These are phyloP conservation scores for Thalassophryne amazonica DNA, from an alignment of 2,797 vertebrate species.

Conservation along the genomic window DNA sequence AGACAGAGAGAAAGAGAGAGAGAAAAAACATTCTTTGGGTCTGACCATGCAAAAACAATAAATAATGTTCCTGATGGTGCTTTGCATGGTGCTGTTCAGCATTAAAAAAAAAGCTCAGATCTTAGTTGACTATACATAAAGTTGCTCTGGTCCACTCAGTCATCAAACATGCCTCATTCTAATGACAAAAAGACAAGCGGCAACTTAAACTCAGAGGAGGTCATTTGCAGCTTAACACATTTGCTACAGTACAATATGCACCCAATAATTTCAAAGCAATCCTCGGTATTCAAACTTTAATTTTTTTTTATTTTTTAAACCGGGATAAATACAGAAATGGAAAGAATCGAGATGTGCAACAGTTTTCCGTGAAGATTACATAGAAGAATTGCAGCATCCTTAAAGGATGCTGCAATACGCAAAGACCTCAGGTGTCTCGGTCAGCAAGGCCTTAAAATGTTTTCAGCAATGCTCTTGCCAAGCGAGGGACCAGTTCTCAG, in stretches of 20 bases:
- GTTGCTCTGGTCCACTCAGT: constrained; percentile 26
- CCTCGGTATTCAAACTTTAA: constrained; percentile 22
- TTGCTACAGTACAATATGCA: constrained; percentile 43
- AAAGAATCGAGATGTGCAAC: constrained; percentile 62
- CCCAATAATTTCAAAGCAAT: constrained; percentile 28
- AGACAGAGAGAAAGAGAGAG: constrained; percentile 40
- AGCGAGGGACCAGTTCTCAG: constrained; percentile 36
- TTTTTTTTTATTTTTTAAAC: constrained; percentile 21
- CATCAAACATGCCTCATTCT: constrained; percentile 7
- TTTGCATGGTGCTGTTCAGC: constrained; percentile 57
- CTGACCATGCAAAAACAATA: constrained; percentile 81
- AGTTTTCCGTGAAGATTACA: constrained; percentile 57
- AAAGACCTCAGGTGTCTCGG: constrained; percentile 30
- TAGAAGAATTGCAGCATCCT: constrained; percentile 54
- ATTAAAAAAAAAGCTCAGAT: constrained; percentile 31
- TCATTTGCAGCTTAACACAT: constrained; percentile 22
- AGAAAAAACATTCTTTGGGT: constrained; percentile 76
- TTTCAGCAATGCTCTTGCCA: background rate
- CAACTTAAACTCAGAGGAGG: constrained; percentile 10
- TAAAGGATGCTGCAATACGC: constrained; percentile 61
- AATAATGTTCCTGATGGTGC: constrained; percentile 65
- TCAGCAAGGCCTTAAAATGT: constrained; percentile 30
- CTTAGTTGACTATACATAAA: constrained; percentile 42
- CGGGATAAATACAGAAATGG: constrained; percentile 40
- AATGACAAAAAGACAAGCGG: constrained; percentile 24